phyloP scores from a whole-genome alignment of 2,797 vertebrate genomes.

The Buceros bicornis region DNA sequence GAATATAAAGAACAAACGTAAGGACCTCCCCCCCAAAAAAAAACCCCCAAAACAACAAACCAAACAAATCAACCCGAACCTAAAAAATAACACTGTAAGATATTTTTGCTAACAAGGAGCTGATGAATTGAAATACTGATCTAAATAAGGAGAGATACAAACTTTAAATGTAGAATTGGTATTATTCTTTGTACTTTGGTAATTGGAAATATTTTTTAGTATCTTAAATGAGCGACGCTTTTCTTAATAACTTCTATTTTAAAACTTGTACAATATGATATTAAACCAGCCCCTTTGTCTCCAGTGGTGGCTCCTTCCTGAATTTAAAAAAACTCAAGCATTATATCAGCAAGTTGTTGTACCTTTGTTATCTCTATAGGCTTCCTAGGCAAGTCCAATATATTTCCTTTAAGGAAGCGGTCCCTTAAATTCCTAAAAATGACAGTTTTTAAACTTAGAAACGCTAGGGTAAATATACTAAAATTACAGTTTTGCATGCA shows the following conservation, averaged over 20 bases:
- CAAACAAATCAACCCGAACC: not conserved
- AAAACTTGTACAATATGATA: not conserved
- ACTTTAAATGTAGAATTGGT: not conserved
- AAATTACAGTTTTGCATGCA: not conserved
- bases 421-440: not conserved
- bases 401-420: not conserved
- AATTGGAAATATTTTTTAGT: not conserved
- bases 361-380: not conserved
- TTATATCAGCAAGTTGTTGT: not conserved
- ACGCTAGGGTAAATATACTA: not conserved
- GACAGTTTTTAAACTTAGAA: not conserved
- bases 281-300: not conserved
- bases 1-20: not conserved
- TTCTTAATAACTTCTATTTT: not conserved
- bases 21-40: too few relatives aligned
- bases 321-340: not conserved
- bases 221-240: not conserved
- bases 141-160: not conserved
- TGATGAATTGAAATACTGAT: not conserved
- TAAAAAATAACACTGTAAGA: not conserved
- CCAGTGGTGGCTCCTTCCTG: not conserved
- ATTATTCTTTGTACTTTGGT: not conserved
- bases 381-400: not conserved
- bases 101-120: not conserved
- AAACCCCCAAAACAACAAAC: accelerated